Percentiles rank a stretch among this genome's conserved stretches.
Evolutionary conservation across 2,888 invertebrate genomes (phyloP).

Genomic region (Epinotia demarniana): DNA sequence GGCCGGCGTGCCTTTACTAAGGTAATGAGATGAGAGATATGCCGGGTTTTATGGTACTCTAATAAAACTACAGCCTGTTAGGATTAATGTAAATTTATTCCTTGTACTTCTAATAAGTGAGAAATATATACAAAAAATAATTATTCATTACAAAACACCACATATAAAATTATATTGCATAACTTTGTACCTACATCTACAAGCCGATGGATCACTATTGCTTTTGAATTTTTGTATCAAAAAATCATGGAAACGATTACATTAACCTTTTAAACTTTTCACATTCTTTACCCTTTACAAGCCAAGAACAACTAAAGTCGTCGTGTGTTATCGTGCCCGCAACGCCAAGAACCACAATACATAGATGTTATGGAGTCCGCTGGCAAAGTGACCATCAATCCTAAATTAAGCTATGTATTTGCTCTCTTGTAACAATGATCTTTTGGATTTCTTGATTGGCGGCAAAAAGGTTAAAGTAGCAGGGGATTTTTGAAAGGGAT

Average conservation of each 20-base stretch:
- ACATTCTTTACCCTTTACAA: no score
- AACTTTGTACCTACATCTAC: slow-evolving; percentile 36
- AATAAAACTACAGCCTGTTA: slow-evolving; percentile 26
- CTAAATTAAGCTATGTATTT: no score
- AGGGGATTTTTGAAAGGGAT: no score
- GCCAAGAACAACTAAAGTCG: no score
- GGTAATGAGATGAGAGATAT: neutral
- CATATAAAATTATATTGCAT: slow-evolving; percentile 43
- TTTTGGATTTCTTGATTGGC: no score
- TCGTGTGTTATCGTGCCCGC: no score
- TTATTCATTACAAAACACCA: slow-evolving; percentile 42
- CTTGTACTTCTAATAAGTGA: slow-evolving; percentile 43
- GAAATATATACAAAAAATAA: slow-evolving; percentile 43
- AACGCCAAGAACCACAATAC: no score
- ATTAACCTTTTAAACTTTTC: neutral
- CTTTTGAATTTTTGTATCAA: slow-evolving; percentile 32
- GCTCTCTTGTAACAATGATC: no score
- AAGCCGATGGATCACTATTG: slow-evolving; percentile 37
- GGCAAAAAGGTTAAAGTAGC: no score
- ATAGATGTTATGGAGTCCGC: no score
- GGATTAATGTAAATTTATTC: slow-evolving; percentile 38
- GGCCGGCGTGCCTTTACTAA: neutral
- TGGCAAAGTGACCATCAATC: no score
- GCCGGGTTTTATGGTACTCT: neutral
- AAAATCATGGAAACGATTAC: slow-evolving; percentile 43